phyloP scores from a whole-genome alignment of 2,113 vertebrate genomes.

The Oxyruncus cristatus region DNA sequence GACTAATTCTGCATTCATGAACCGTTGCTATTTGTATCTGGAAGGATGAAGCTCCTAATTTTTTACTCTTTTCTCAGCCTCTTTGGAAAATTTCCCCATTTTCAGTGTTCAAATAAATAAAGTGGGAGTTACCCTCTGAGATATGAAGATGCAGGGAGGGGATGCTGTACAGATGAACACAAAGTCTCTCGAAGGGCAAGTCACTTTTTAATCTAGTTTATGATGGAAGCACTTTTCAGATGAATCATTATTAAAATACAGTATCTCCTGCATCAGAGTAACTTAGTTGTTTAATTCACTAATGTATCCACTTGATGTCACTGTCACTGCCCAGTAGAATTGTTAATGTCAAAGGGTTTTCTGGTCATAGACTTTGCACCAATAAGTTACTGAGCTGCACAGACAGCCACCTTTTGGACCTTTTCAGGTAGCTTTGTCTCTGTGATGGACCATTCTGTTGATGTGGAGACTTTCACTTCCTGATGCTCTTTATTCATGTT shows the following conservation, averaged over 20 bases:
- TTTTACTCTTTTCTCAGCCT: neutral
- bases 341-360: slow-evolving; percentile 35
- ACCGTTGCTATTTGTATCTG: slow-evolving; percentile 11
- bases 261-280: neutral
- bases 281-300: slow-evolving; percentile 48
- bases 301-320: slow-evolving; percentile 66
- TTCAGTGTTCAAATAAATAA: neutral
- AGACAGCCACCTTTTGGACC: neutral
- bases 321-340: slow-evolving; percentile 63
- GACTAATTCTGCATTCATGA: slow-evolving; percentile 55
- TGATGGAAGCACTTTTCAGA: neutral
- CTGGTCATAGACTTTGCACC: neutral
- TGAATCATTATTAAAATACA: slow-evolving; percentile 6
- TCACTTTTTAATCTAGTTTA: neutral
- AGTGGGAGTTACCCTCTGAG: neutral
- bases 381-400: neutral
- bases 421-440: neutral
- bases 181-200: neutral
- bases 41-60: neutral
- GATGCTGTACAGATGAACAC: neutral
- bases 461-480: neutral
- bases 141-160: neutral
- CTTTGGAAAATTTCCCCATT: neutral
- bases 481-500: neutral
- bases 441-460: neutral